Base-by-base conservation (phyloP, 1,140 invertebrate genomes). In the Bombus impatiens region DNA sequence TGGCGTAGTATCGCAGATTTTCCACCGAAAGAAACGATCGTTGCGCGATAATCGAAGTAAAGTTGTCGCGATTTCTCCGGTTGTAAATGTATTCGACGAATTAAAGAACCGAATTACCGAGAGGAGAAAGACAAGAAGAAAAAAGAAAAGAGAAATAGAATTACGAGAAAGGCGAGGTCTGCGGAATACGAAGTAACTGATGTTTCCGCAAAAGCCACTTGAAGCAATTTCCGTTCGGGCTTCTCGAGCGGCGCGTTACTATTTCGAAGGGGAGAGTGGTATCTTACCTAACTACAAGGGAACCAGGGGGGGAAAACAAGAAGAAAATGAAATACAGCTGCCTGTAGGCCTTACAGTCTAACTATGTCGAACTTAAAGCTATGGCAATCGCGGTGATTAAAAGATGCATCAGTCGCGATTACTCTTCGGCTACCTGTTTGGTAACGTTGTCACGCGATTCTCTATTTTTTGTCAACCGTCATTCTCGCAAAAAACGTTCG, bases 161-260 rank as follows among this genome's bases (percentile, higher is more conserved):
- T 84, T 59, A 79, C 68, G 74, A 79, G 78, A 57, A 68, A 70
- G 42, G 53, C 71, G 37, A 74, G 65, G 59, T 87, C 71, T 71
- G 85, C 79, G 82, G 88, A 88, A 86, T 76, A 85, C 32, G 18
- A 65, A 79, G 72, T 76, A 84, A 88, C 85, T 80, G 70, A 79
- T 84, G 89, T 89, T 91, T 93, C 92, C 92, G 88, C 82, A 92
- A 92, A 87, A 80, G 65, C 89, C 93, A 93, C 92, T 93, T 87
- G 87, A 93, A 90, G 83, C 83, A 67, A 87, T 92, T 93, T 93
- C 93, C 93, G 92, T 81, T 90, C 79, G 32, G 77, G 78, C 81
- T 83, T 78, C 88, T 91, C 76, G 78, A 90, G 82, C 78, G 68
- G 78, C 84, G 72, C 89, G 87, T 88, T 82, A 76, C 84, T 76